A percentile compares a stretch with the other conserved stretches of the same genome.
phyloP scores from a whole-genome alignment of 1,140 invertebrate species.

The Neotoxoptera formosana region DNA sequence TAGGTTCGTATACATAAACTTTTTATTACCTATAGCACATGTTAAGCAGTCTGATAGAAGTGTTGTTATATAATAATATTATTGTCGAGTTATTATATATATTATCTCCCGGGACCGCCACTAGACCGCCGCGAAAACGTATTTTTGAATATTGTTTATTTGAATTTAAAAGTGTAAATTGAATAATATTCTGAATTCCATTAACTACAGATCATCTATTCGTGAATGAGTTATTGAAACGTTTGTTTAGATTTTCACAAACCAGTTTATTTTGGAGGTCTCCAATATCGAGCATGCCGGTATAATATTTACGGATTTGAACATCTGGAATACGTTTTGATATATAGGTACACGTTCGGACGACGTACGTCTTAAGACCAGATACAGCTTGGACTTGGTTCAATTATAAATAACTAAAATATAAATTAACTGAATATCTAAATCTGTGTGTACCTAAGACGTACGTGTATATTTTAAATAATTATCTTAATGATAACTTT shows the following conservation, averaged over 20 bases:
- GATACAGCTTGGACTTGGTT: not conserved
- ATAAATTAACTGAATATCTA: not conserved
- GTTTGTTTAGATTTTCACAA: slow-evolving; percentile 5
- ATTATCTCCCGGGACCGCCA: not conserved
- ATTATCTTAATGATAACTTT: not conserved
- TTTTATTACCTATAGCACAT: not conserved
- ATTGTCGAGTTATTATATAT: slow-evolving; percentile 34
- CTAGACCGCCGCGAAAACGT: not conserved
- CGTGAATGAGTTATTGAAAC: slow-evolving; percentile 7
- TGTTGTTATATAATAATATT: not conserved
- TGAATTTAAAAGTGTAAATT: slow-evolving; percentile 42
- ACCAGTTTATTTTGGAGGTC: slow-evolving; percentile 42
- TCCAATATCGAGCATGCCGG: not conserved
- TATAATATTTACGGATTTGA: slow-evolving; percentile 1
- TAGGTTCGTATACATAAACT: not conserved
- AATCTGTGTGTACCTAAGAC: not conserved
- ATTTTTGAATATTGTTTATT: slow-evolving; percentile 31
- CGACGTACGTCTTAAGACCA: not conserved
- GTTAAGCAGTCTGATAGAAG: not conserved
- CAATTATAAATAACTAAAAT: not conserved
- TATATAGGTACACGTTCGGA: not conserved
- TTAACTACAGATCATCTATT: not conserved
- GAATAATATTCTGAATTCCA: slow-evolving; percentile 24
- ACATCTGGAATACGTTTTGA: not conserved
- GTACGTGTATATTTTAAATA: not conserved